Evolutionary conservation across 2,797 vertebrate genomes (phyloP), one percentile per base, ranked within the genome.

Genomic region (Parauchenoglanis ngamensis): DNA sequence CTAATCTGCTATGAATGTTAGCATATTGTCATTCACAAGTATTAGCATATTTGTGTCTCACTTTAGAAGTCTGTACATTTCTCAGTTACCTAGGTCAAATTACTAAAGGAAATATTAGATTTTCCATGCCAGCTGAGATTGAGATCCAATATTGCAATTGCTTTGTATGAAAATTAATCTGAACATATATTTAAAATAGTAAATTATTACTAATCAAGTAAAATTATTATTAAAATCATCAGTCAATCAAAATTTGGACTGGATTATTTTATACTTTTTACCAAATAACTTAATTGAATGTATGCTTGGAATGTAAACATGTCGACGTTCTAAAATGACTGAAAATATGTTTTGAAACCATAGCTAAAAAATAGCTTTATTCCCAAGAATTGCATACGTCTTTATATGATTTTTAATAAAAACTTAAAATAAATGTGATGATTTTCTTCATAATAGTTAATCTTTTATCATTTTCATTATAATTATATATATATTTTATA

Each of bases 301-400:
- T 72, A 72, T 70, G 6, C 40, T 21, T 46, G 40, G 35, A 72
- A 23, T 72, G 40, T 23, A 44, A 72, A 72, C 35, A 44, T 23
- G 2, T 44, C 21, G 19, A 72, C 40, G 12, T 70, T 85, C 44
- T 8, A 85, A 75, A 28, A 82, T 77, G 79, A 40, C 21, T 84
- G 56, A 77, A 77, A 67, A 46, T 73, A 59, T 77, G 31, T 65
- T 68, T 72, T 59, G 46, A 81, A 79, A 23, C 52, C 21, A 25
- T 85, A 56, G 68, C 65, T 80, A 63, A 67, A 63, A 85, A 56
- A 88, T 13, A 82, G 84, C 88, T 76, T 90, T 90, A 88, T 79
- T 35, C 63, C 89, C 72, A 49, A 76, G 46, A 80, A 86, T 85
- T 70, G 76, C 82, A 84, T 81, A 88, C 83, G 75, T 90, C 75